Conservation (phyloP, 30 jellyfish, hydroid and myxozoan species). For the Cassiopea xamachana region DNA sequence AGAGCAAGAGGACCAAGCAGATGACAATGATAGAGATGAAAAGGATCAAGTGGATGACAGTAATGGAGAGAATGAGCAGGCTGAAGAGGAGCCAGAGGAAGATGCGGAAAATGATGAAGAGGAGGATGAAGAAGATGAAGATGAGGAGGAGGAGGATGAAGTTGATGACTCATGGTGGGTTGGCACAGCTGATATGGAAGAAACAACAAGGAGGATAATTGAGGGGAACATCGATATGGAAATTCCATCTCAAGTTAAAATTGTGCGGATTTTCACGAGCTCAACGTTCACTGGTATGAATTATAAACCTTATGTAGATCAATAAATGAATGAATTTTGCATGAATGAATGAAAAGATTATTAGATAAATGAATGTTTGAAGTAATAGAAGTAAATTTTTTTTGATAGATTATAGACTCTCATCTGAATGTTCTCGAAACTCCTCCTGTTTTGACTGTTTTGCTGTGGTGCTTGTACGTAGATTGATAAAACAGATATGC, state of each 20-base stretch:
- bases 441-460: too few relatives aligned
- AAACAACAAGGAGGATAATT: slow-evolving; percentile 24
- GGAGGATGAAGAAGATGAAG: background rate
- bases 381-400: too few relatives aligned
- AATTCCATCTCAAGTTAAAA: slow-evolving; percentile 82
- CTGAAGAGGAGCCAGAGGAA: background rate
- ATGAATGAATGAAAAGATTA: too few relatives aligned
- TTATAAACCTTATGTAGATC: too few relatives aligned
- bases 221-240: slow-evolving; percentile 73
- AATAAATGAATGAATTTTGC: too few relatives aligned
- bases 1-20: slow-evolving; percentile 11
- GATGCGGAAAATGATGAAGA: background rate
- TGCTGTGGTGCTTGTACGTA: too few relatives aligned
- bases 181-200: slow-evolving; percentile 17
- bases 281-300: slow-evolving; percentile 96
- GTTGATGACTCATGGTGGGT: slow-evolving; percentile 2
- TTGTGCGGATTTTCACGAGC: slow-evolving; percentile 91
- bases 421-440: too few relatives aligned
- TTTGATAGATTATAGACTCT: too few relatives aligned
- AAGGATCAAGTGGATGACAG: background rate
- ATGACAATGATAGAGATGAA: background rate
- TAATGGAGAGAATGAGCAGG: background rate
- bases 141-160: slow-evolving; percentile 11
- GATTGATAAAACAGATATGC: too few relatives aligned
- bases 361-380: too few relatives aligned